These are phyloP conservation scores for Brachypteracias leptosomus DNA, from an alignment of 2,113 vertebrate species.

Conservation along the genomic window DNA sequence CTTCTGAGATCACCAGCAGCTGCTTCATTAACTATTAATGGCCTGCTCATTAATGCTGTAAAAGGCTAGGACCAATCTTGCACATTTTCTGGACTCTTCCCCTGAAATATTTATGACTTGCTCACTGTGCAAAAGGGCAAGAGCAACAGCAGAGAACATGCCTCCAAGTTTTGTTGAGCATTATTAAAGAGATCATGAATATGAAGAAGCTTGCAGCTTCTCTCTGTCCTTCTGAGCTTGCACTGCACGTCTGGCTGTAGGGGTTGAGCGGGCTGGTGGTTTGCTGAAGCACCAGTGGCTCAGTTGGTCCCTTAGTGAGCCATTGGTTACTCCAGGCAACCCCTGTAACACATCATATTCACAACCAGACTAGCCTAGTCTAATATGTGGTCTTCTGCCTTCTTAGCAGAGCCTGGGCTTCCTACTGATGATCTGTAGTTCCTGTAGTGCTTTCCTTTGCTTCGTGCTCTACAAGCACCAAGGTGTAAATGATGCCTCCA, in stretches of 20 bases:
- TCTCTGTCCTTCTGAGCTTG: not conserved
- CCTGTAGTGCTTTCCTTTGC: not conserved
- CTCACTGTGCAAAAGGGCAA: conserved; percentile 17
- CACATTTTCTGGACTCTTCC: conserved; percentile 52
- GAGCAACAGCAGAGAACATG: conserved; percentile 42
- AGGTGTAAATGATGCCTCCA: not conserved
- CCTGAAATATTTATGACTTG: conserved; percentile 62
- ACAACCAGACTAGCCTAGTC: not conserved
- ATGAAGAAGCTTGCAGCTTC: conserved; percentile 29
- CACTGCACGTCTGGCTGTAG: not conserved
- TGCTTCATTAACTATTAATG: conserved; percentile 69
- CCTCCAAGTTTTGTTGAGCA: conserved; percentile 35
- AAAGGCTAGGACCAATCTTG: conserved; percentile 59
- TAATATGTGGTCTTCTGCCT: not conserved
- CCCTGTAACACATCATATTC: not conserved
- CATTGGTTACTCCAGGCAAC: not conserved
- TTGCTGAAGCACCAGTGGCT: not conserved
- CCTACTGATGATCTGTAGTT: not conserved
- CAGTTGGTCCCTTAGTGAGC: not conserved
- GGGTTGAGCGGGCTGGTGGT: not conserved
- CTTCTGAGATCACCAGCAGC: conserved; percentile 58
- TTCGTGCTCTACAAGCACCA: not conserved
- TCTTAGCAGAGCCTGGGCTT: not conserved
- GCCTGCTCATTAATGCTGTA: conserved; percentile 63
- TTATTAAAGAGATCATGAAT: conserved; percentile 59